Percentiles rank a stretch among this genome's conserved stretches.
phyloP scores from a whole-genome alignment of 2,888 invertebrate species.

The Ctena decussata region DNA sequence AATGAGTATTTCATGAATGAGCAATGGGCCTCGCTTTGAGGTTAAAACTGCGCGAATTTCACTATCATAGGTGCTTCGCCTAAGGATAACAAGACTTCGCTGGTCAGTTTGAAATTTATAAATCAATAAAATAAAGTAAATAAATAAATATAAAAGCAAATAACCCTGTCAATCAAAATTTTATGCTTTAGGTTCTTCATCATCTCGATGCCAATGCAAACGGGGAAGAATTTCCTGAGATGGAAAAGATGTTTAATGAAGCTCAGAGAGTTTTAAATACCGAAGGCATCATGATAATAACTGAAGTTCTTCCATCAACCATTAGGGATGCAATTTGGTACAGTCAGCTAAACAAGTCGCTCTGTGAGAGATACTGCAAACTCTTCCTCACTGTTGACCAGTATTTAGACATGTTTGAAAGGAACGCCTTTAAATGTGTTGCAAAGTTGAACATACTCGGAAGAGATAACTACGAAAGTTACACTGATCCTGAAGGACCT shows the following conservation, averaged over 20 bases:
- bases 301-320: slow-evolving; percentile 10
- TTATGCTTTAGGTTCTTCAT: slow-evolving; percentile 28
- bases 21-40: too few relatives aligned
- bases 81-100: too few relatives aligned
- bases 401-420: not conserved
- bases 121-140: too few relatives aligned
- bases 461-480: not conserved
- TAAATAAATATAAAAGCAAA: too few relatives aligned
- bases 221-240: not conserved
- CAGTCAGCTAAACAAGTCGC: not conserved
- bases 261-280: not conserved
- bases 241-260: not conserved
- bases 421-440: not conserved
- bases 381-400: not conserved
- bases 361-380: slow-evolving; percentile 20
- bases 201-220: slow-evolving; percentile 19
- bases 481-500: slow-evolving; percentile 18
- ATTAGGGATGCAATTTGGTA: slow-evolving; percentile 17
- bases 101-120: too few relatives aligned
- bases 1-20: too few relatives aligned
- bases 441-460: not conserved
- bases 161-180: too few relatives aligned
- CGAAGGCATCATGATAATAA: slow-evolving; percentile 13
- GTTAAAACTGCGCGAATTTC: too few relatives aligned
- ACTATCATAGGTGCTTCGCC: too few relatives aligned